Base-by-base conservation (phyloP, 2,888 invertebrate genomes). In the Lomographa bimaculata region DNA sequence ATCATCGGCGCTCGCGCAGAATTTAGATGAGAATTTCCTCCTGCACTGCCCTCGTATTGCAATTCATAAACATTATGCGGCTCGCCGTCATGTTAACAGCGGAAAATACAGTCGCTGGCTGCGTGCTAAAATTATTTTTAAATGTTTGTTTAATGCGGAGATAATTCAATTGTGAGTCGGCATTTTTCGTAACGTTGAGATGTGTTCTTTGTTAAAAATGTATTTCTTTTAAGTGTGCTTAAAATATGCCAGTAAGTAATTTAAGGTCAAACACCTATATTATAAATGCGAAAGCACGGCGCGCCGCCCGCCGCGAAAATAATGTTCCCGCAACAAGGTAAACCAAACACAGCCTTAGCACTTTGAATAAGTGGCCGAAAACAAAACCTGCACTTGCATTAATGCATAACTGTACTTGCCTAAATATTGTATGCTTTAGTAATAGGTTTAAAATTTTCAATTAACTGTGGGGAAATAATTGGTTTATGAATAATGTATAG, bases 261-360 rank as follows among this genome's bases (percentile, higher is more conserved):
- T 80, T 75, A 72, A 71, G 84, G 69, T 80, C 75, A 79, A 75
- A 75, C 75, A 69, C 71, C 77, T 71, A 48, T 56, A 62, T 79
- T 84, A 82, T 84, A 64, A 84, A 89, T 89, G 87, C 87, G 72
- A 71, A 77, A 69, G 75, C 87, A 89, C 87, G 87, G 64, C 71
- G 67, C 64, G 73, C 62, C 74, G 64, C 64, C 63, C 74, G 69
- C 66, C 71, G 61, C 70, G 72, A 77, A 84, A 80, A 79, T 81
- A n/a, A 79, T 85, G 79, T 80, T 67, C 68, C 68, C 55, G 58
- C 83, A 83, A 84, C 79, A 79, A 64, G 60, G 66, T 57, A 68
- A 63, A 62, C 69, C 72, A 75, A 79, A 80, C 80, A 72, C 56
- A 65, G 67, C 75, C 74, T 75, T 70, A 69, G 62, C 63, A 55